Base-by-base conservation (phyloP, 2,113 vertebrate genomes). In the Dicrurus megarhynchus region DNA sequence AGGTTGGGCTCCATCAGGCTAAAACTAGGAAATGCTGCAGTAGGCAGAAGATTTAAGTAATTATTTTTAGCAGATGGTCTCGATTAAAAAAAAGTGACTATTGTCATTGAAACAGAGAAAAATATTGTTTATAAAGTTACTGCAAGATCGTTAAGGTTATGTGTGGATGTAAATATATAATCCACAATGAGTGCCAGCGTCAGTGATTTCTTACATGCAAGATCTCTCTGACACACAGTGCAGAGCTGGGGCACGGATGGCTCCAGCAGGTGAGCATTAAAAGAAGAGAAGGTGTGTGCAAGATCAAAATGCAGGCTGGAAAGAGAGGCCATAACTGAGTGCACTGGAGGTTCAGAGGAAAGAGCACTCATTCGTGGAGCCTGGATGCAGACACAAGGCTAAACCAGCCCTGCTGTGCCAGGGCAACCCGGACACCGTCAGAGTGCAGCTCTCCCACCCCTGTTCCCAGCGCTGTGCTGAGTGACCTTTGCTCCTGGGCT, bases 341-440 rank as follows among this genome's bases (percentile, higher is more conserved):
- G 9, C 37, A 13, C 6, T 44, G 49, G 39, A 60, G 57, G 13
- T 22, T 49, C 67, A 77, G 53, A 80, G 46, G 28, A 20, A 84
- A 76, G 46, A 80, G 39, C 39, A 30, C n/a, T 65, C 26, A 5
- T 17, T 64, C 1, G 0, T n/a, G 4, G 1, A 49, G 47, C 47
- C 28, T 12, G 15, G 67, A 24, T n/a, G 67, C 39, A 90, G 46
- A 50, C 3, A 56, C 6, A 17, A 57, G 10, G 41, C 32, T 49
- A 52, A 76, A 59, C 10, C 79, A 75, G 46, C 64, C 37, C 56
- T 46, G 56, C 56, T 41, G 56, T 67, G 65, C 49, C 83, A 53
- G 59, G 61, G 37, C 84, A 64, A 12, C n/a, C 16, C 0, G 0
- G 28, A 10, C 76, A 41, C 19, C 0, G 1, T 2, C 21, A 11